These are phyloP conservation scores for Ictalurus furcatus DNA, from an alignment of 2,113 vertebrate species.

Conservation along the genomic window DNA sequence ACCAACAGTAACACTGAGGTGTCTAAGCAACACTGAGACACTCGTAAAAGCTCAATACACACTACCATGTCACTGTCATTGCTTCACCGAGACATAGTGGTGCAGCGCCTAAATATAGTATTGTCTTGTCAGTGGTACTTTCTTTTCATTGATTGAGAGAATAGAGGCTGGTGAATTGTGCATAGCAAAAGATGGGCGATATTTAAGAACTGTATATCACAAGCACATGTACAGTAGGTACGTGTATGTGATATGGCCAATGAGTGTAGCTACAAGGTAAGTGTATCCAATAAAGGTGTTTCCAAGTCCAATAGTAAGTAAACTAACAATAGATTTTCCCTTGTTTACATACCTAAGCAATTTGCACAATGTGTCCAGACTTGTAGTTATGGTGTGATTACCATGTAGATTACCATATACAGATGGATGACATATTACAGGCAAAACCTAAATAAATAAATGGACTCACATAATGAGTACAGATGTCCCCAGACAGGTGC, in stretches of 20 bases:
- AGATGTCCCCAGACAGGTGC: not conserved
- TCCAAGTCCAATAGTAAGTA: not conserved
- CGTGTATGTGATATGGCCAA: not conserved
- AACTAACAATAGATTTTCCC: not conserved
- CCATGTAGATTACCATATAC: not conserved
- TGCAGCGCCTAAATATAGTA: not conserved
- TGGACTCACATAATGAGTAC: not conserved
- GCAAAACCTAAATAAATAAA: not conserved
- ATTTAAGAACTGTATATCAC: not conserved
- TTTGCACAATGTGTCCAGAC: not conserved
- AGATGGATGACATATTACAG: not conserved
- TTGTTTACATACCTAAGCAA: not conserved
- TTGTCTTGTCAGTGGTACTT: not conserved
- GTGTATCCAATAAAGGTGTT: not conserved
- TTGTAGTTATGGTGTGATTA: not conserved
- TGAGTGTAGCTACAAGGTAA: not conserved
- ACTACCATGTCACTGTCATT: not conserved
- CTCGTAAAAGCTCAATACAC: not conserved
- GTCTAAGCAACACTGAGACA: not conserved
- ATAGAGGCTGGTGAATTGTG: not conserved
- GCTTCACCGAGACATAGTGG: not conserved
- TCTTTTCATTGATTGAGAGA: not conserved
- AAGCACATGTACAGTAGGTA: not conserved
- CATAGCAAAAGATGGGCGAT: not conserved
- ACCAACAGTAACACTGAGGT: not conserved